Evolutionary conservation across 2,888 invertebrate genomes (phyloP).

Genomic region (Hydrotaea diabolus): DNA sequence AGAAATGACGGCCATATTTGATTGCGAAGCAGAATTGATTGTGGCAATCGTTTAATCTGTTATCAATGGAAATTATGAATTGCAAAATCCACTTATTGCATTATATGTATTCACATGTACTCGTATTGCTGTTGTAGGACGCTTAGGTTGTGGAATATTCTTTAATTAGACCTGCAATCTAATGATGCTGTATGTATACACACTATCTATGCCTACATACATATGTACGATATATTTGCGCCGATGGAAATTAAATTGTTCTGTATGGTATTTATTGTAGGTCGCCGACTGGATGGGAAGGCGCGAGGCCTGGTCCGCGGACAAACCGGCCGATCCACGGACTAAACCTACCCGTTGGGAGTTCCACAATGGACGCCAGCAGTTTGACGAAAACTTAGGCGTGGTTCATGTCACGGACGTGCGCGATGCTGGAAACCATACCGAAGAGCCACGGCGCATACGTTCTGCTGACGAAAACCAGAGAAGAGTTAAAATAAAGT

Average conservation of each 20-base stretch:
- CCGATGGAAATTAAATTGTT: not conserved
- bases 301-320: conserved; percentile 94
- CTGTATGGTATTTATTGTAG: conserved; percentile 69
- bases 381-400: conserved; percentile 79
- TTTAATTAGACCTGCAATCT: not conserved
- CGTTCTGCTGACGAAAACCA: conserved; percentile 79
- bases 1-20: not conserved
- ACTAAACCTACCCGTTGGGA: conserved; percentile 88
- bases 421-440: conserved; percentile 64
- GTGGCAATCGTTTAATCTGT: not conserved
- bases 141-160: conserved; percentile 25
- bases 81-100: not conserved
- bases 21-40: too few species aligned
- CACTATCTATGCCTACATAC: too few species aligned
- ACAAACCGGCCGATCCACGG: conserved; percentile 84
- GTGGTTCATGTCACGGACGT: conserved; percentile 65
- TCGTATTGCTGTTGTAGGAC: not conserved
- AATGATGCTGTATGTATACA: not conserved
- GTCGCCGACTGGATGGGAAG: conserved; percentile 87
- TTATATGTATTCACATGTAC: not conserved
- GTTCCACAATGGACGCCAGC: conserved; percentile 84
- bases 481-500: conserved; percentile 79
- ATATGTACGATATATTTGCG: not conserved
- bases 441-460: conserved; percentile 71
- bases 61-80: not conserved